Conservation (phyloP, 2,113 vertebrate genomes). For the Indicator indicator region DNA sequence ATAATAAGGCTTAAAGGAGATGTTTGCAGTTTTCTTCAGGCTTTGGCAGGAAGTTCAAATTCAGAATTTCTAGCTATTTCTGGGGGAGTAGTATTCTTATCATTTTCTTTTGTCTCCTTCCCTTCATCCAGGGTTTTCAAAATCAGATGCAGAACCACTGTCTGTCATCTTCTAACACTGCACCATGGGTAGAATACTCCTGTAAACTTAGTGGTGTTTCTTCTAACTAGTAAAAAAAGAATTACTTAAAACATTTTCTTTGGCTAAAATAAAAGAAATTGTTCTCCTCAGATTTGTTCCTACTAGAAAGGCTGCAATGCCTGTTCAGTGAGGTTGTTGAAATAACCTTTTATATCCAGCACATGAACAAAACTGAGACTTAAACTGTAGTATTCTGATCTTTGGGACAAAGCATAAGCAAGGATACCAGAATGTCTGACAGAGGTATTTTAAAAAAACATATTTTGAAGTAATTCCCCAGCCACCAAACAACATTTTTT, state of each 20-base stretch:
- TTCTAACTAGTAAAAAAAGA: not conserved
- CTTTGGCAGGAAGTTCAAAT: not conserved
- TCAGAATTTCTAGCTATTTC: not conserved
- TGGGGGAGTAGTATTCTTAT: not conserved
- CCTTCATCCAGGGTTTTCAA: not conserved
- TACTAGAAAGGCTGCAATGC: not conserved
- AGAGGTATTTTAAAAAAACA: not conserved
- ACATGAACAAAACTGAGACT: not conserved
- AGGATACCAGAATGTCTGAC: not conserved
- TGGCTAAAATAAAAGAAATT: not conserved
- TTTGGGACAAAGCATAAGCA: not conserved
- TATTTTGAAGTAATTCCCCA: not conserved
- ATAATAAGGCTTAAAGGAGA: not conserved
- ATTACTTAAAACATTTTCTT: not conserved
- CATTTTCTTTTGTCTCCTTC: not conserved
- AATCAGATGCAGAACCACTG: not conserved
- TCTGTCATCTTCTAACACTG: not conserved
- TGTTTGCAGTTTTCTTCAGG: not conserved
- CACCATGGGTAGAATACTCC: not conserved
- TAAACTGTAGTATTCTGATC: not conserved
- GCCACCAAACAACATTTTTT: not conserved
- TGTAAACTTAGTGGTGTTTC: not conserved
- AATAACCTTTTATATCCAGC: not conserved
- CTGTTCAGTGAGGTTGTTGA: not conserved
- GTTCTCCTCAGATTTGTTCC: not conserved